Conservation (phyloP, 2,888 invertebrate genomes). For the Pecten maximus region DNA sequence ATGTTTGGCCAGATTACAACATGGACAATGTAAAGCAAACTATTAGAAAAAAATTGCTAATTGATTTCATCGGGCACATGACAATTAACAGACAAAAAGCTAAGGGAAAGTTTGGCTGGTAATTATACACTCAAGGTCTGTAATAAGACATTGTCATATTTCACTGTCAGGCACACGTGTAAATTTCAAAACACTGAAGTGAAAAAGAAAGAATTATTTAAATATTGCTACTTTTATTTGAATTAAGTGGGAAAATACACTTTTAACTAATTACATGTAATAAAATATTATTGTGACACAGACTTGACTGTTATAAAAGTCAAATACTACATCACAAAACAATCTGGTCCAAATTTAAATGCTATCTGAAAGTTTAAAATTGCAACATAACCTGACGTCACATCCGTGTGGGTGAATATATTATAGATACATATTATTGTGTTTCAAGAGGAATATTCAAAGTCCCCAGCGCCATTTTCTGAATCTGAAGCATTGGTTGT, state of each 20-base stretch:
- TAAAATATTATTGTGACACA: neutral
- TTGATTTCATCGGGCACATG: neutral
- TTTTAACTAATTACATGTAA: neutral
- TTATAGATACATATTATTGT: no score
- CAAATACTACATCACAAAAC: neutral
- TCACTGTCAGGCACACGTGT: conserved; percentile 1
- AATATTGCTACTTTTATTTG: neutral
- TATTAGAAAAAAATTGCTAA: neutral
- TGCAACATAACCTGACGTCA: no score
- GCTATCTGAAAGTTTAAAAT: neutral
- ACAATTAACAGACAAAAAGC: conserved; percentile 21
- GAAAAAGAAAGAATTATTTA: neutral
- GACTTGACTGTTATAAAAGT: neutral
- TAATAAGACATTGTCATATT: neutral
- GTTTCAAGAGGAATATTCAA: no score
- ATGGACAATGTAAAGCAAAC: neutral
- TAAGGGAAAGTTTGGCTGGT: neutral
- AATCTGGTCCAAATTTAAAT: neutral
- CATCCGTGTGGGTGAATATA: no score
- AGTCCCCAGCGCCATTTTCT: no score
- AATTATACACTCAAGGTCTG: neutral
- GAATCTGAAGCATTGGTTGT: no score
- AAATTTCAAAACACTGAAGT: neutral
- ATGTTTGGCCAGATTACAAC: neutral
- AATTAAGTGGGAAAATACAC: neutral